These are phyloP conservation scores for Leiothrix lutea DNA, from an alignment of 2,113 vertebrate species.

Conservation along the genomic window DNA sequence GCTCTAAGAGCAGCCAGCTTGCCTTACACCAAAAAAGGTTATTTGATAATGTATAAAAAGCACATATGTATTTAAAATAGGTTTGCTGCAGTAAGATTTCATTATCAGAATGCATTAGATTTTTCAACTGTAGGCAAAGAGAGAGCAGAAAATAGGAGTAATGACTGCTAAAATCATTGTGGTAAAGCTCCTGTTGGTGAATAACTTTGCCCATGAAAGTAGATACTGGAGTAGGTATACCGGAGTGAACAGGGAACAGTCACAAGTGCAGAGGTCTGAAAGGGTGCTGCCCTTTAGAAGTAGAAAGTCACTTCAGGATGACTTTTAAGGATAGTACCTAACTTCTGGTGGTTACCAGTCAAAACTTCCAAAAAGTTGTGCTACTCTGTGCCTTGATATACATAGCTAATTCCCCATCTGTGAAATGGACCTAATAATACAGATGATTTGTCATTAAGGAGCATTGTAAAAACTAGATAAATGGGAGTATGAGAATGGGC, in stretches of 20 bases:
- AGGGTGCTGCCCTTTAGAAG: not conserved
- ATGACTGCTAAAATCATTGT: not conserved
- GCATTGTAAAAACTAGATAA: not conserved
- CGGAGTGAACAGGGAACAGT: not conserved
- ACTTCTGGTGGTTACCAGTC: not conserved
- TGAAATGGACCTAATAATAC: not conserved
- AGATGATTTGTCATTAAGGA: not conserved
- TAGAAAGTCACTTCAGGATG: not conserved
- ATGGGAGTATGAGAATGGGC: not conserved
- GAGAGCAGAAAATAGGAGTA: not conserved
- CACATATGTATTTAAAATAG: not conserved
- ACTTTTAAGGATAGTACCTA: not conserved
- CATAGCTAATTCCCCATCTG: not conserved
- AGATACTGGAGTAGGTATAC: not conserved
- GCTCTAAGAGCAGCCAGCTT: not conserved
- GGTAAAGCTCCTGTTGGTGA: not conserved
- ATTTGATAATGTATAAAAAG: not conserved
- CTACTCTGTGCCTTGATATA: not conserved
- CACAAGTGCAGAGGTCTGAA: not conserved
- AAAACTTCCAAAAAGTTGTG: not conserved
- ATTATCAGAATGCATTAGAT: not conserved
- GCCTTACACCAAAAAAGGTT: not conserved
- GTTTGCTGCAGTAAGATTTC: not conserved
- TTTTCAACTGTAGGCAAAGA: not conserved
- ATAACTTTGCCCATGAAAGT: not conserved